Conservation (phyloP, 2,888 invertebrate species). For the Cantharis rufa region DNA sequence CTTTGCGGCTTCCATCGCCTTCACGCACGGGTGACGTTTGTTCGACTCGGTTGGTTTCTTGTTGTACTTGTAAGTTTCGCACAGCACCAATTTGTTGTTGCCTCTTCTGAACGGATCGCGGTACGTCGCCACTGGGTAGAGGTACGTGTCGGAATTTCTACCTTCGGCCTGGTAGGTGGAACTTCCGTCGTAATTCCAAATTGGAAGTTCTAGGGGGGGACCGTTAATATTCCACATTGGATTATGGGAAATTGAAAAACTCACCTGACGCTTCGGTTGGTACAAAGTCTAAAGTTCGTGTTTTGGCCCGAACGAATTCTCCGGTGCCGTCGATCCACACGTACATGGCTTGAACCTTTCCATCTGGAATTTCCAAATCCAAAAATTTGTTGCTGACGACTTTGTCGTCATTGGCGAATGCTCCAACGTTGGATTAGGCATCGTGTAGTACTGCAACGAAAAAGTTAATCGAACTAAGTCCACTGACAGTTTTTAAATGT, state of each 20-base stretch:
- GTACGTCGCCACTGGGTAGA: slow-evolving; percentile 91
- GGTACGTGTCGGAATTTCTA: slow-evolving; percentile 86
- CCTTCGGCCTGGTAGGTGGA: slow-evolving; percentile 90
- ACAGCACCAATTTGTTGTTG: slow-evolving; percentile 87
- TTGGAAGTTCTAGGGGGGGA: slow-evolving; percentile 72
- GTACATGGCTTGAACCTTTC: slow-evolving; percentile 83
- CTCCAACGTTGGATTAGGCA: slow-evolving; percentile 61
- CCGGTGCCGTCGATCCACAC: slow-evolving; percentile 95
- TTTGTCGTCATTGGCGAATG: slow-evolving; percentile 87
- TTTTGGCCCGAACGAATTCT: slow-evolving; percentile 85
- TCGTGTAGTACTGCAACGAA: slow-evolving; percentile 20
- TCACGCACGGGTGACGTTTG: slow-evolving; percentile 71
- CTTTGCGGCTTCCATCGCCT: slow-evolving; percentile 73
- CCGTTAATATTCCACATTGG: not conserved
- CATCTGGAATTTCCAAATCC: slow-evolving; percentile 76
- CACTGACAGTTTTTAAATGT: not conserved
- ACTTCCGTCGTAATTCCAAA: slow-evolving; percentile 95
- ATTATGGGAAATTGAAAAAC: slow-evolving; percentile 29
- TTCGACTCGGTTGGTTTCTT: slow-evolving; percentile 79
- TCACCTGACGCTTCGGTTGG: slow-evolving; percentile 77
- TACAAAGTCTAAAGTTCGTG: slow-evolving; percentile 81
- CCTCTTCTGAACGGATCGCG: slow-evolving; percentile 91
- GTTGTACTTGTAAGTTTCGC: slow-evolving; percentile 86
- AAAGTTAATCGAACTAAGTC: not conserved
- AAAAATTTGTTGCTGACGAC: slow-evolving; percentile 73